Evolutionary conservation across 1,140 invertebrate species (phyloP).

Genomic region (Ruditapes philippinarum): DNA sequence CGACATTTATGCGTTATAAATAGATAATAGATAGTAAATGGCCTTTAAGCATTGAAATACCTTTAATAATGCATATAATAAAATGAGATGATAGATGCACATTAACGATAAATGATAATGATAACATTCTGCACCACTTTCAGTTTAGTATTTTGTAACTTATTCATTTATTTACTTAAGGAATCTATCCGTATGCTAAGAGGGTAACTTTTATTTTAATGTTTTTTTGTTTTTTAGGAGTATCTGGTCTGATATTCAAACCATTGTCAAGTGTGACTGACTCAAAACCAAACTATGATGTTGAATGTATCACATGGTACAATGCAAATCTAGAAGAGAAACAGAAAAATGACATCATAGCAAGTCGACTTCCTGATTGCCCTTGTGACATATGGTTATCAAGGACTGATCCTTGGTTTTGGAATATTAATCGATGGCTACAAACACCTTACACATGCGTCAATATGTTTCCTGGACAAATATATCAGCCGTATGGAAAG

Average conservation of each 20-base stretch:
- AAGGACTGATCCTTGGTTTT: slow-evolving; percentile 29
- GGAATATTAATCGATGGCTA: not conserved
- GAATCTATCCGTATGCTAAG: too few relatives aligned
- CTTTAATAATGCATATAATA: too few relatives aligned
- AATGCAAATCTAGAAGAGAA: not conserved
- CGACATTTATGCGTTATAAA: too few relatives aligned
- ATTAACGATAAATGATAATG: too few relatives aligned
- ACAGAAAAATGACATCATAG: not conserved
- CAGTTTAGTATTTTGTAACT: too few relatives aligned
- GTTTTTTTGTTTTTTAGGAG: not conserved
- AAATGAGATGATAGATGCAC: too few relatives aligned
- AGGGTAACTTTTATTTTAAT: too few relatives aligned
- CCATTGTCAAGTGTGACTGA: not conserved
- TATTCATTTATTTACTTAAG: too few relatives aligned
- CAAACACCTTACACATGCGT: not conserved
- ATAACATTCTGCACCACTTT: too few relatives aligned
- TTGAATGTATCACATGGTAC: slow-evolving; percentile 33
- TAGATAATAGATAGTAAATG: too few relatives aligned
- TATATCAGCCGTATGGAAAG: not conserved
- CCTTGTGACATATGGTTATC: slow-evolving; percentile 16
- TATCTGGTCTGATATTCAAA: not conserved
- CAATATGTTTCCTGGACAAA: slow-evolving; percentile 2
- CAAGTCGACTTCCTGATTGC: not conserved
- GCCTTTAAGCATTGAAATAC: too few relatives aligned
- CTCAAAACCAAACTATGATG: not conserved